Evolutionary conservation across 2,888 invertebrate species (phyloP), one percentile per base, ranked within the genome.

Genomic region (Troides aeacus): DNA sequence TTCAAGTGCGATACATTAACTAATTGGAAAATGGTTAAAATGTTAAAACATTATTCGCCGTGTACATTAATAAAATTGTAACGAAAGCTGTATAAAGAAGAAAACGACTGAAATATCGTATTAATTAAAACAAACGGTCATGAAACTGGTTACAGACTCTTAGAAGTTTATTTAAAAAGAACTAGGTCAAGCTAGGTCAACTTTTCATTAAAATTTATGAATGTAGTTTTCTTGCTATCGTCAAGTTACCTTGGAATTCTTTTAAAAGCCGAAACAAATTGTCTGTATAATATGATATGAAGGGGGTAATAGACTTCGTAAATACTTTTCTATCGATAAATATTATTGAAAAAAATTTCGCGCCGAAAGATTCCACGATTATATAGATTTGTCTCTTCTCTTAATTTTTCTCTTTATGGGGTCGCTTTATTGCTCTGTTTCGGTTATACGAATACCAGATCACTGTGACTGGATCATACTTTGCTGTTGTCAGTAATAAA

Each of bases 121-220:
- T 21, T 24, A 50, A 66, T 61, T 61, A 53, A 66, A 66, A 66
- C 18, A 17, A 66, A 66, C 61, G 53, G 61, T 61, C 53, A 60
- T 60, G 18, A 66, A 50, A 66, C 53, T 30, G 53, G 53, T 66
- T 53, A 66, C 60, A 39, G 61, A 36, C 24, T 53, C 61, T 61
- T 53, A 61, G 60, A 66, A 58, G 61, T 61, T 66, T 66, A 66
- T 66, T 66, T 58, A 53, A 63, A 68, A 58, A 68, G 23, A 68
- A 68, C 58, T 68, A 68, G 68, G 68, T 63, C 68, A 68, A 68
- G 63, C 62, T 30, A 50, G 58, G 66, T 58, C 62, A 63, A 68
- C 68, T 63, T 63, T 68, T 68, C 68, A 68, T 68, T 68, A 62
- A 68, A 63, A 68, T 68, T 68, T 63, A 68, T 68, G 68, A 63